Conservation (phyloP, 2,888 invertebrate genomes). For the Yponomeuta evonymella region DNA sequence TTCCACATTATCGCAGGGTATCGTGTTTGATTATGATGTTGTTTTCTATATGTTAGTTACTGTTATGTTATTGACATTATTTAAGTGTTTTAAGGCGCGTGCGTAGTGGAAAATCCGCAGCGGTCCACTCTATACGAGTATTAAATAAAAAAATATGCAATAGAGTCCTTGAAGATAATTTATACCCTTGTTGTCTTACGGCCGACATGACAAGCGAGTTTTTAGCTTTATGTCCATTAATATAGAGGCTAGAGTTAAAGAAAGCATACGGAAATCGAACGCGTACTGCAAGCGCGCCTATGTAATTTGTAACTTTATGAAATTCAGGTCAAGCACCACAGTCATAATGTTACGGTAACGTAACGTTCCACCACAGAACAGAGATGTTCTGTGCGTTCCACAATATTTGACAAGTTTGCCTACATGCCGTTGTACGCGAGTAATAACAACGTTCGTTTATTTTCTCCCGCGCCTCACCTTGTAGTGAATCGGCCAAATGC, state of each 20-base stretch:
- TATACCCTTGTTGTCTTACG: conserved; percentile 12
- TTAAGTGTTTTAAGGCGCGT: background rate
- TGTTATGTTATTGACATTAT: background rate
- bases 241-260: background rate
- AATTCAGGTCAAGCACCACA: background rate
- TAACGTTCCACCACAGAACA: background rate
- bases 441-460: background rate
- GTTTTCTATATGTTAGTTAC: background rate
- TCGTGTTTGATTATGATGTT: background rate
- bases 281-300: background rate
- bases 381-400: too few species aligned
- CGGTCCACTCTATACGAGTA: conserved; percentile 3
- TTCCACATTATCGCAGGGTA: background rate
- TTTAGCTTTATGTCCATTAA: background rate
- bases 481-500: conserved; percentile 52
- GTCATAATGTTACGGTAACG: background rate
- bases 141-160: conserved; percentile 29
- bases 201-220: background rate
- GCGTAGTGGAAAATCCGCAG: conserved; percentile 27
- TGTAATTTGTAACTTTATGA: background rate
- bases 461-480: conserved; percentile 61
- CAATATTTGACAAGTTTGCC: background rate
- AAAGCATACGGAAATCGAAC: too few species aligned
- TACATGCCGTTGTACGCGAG: background rate
- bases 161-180: conserved; percentile 36